Conservation (phyloP, 2,797 vertebrate species). For the Arrhamphus sclerolepis region DNA sequence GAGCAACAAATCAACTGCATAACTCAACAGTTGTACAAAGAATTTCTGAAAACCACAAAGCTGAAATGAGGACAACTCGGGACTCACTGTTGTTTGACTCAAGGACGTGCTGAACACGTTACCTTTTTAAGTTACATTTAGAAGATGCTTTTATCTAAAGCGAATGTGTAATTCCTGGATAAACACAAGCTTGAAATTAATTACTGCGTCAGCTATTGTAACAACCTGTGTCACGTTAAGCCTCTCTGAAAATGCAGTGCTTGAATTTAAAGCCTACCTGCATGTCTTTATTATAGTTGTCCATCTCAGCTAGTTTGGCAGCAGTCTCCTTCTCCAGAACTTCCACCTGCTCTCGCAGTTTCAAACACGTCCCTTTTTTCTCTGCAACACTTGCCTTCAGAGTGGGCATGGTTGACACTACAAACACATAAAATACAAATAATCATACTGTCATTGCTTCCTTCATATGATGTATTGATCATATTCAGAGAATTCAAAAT, state of each 20-base stretch:
- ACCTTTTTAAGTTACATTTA: no score
- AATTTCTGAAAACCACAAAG: no score
- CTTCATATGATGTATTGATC: no score
- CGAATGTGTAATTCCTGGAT: no score
- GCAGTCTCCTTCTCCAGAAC: conserved; percentile 91
- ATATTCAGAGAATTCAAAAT: no score
- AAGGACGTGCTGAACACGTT: no score
- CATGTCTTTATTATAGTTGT: conserved; percentile 88
- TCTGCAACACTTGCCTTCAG: conserved; percentile 83
- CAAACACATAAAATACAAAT: conserved; percentile 34
- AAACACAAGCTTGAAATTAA: no score
- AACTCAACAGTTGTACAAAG: no score
- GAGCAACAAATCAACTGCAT: no score
- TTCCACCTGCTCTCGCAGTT: conserved; percentile 89
- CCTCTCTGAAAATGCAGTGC: neutral
- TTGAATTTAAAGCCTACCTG: conserved; percentile 79
- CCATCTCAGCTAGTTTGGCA: conserved; percentile 91
- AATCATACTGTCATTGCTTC: neutral
- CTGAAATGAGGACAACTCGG: no score
- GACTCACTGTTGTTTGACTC: no score
- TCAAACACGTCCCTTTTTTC: conserved; percentile 87
- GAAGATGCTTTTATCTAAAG: no score
- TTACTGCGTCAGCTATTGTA: neutral
- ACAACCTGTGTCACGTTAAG: neutral
- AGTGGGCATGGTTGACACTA: conserved; percentile 78